Evolutionary conservation across 2,113 vertebrate genomes (phyloP), one percentile per base, ranked within the genome.

Genomic region (Collichthys lucidus): DNA sequence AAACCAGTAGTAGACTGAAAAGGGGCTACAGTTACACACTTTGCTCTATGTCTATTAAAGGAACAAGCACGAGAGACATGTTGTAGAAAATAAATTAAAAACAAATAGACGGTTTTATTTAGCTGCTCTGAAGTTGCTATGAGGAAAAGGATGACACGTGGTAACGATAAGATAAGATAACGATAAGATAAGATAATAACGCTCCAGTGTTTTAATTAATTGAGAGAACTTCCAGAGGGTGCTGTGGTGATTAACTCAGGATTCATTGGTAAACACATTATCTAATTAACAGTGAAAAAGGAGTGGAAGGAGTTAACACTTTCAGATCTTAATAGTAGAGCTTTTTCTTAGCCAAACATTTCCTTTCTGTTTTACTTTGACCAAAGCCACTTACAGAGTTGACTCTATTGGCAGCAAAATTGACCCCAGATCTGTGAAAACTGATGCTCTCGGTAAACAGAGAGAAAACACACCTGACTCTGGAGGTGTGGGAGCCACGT

Each of bases 401-500:
- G 8, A 8, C 44, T 44, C 24, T 57, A 57, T 40, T 31, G 40
- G 42, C 59, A 74, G 42, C 24, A 77, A 63, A 40, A 81, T 60
- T 71, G 70, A 85, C 62, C 26, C 26, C 44, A 79, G 68, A 47
- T 70, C 31, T 14, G 62, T 62, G 40, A 80, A 88, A 86, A 77
- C 20, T 6, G 24, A 49, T 22, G 40, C 11, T 42, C 76, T 65
- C 44, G 26, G 57, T 65, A 83, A 84, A 77, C 59, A 82, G 53
- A 82, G 64, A 62, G 79, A 60, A 50, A 82, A 53, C 83, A 89
- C 89, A 89, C 84, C 83, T 71, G 77, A 86, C 74, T 72, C 86
- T 60, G 74, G 86, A 91, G 87, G 86, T 90, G 91, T 91, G 77
- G 63, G 74, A 85, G 87, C 91, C 93, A 93, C 90, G 88, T 90